These are phyloP conservation scores for Machimus atricapillus DNA, from an alignment of 2,888 invertebrate genomes.

Conservation along the genomic window DNA sequence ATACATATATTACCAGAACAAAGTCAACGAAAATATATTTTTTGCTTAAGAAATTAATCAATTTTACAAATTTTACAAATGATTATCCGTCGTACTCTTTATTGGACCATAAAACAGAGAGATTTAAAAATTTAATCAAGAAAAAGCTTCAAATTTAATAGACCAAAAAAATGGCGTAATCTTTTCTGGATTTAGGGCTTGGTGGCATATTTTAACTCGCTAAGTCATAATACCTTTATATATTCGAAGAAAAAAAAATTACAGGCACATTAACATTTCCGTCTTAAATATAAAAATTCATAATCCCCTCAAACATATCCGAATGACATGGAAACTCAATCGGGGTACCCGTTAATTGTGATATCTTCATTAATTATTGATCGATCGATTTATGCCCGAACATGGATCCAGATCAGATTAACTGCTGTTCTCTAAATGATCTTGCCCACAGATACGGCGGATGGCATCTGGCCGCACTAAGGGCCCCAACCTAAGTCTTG, in stretches of 20 bases:
- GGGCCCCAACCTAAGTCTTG: neutral
- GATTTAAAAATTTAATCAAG: neutral
- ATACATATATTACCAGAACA: too few species aligned
- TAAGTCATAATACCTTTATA: neutral
- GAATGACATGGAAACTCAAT: neutral
- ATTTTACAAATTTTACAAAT: too few species aligned
- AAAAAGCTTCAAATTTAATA: neutral
- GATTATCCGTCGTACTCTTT: neutral
- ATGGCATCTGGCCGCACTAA: neutral
- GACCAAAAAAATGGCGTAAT: neutral
- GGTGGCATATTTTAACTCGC: neutral
- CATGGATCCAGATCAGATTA: conserved; percentile 7
- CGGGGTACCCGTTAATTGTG: neutral
- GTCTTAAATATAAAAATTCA: neutral
- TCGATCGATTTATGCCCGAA: neutral
- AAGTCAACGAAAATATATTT: too few species aligned
- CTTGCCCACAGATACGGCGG: neutral
- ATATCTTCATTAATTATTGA: conserved; percentile 12
- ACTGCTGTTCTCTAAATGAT: conserved; percentile 8
- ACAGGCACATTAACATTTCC: neutral
- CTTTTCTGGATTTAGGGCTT: neutral
- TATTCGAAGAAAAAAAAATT: neutral
- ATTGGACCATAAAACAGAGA: neutral
- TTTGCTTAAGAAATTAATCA: too few species aligned
- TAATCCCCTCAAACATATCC: neutral